Evolutionary conservation across 2,888 invertebrate genomes (phyloP), one percentile per base, ranked within the genome.

Genomic region (Crossocerus cetratus): DNA sequence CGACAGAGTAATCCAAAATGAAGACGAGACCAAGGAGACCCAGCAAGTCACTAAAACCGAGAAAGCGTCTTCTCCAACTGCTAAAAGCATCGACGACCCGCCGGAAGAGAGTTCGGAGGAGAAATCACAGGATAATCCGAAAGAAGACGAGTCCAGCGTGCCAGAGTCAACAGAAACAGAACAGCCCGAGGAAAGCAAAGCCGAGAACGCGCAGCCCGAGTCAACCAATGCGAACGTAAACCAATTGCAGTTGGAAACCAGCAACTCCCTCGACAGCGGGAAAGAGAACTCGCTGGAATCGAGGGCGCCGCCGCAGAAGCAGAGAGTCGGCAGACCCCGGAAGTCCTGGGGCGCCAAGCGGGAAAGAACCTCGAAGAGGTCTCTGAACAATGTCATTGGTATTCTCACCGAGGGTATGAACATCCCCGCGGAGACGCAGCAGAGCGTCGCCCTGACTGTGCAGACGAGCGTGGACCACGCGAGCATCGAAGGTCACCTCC

Each of bases 331-430:
- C 0, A 81, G 88, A 5, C 89, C 89, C 0, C 89, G 86, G 42
- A 90, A 90, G 57, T 77, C 85, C 2, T 87, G 87, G 69, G 86
- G 87, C 0, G 65, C 83, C 2, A 82, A 84, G 3, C 85, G 83
- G 2, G 89, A 89, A 14, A 83, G 83, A 32, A 78, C 75, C 0
- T 74, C 85, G 0, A 86, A 82, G 55, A 76, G 84, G 55, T 89
- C 88, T 0, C 74, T 90, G 44, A 90, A 83, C 67, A 90, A 84
- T 58, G 90, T 90, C 0, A 89, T 90, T 5, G 90, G 90, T 2
- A 90, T 90, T 60, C 76, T 90, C 0, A 90, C 90, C 0, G 90
- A 90, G 55, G 90, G 89, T 0, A 87, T 89, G 11, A 90, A 90
- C 65, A 89, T 90, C 3, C 88, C 90, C 0, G 77, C 85, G 0